Evolutionary conservation across 2,888 invertebrate species (phyloP).

Genomic region (Caenorhabditis sp.): DNA sequence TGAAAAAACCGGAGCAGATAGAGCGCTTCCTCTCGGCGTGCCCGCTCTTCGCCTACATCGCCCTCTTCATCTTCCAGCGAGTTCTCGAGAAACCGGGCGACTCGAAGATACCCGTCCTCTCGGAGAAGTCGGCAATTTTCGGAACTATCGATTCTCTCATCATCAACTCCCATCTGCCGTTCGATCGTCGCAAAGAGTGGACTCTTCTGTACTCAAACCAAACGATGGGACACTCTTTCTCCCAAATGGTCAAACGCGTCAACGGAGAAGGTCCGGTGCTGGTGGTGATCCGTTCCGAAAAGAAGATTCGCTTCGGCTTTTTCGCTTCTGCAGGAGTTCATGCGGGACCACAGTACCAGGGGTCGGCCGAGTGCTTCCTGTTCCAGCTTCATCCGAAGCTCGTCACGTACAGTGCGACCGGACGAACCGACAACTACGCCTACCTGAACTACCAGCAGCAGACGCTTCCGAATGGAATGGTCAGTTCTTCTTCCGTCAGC

Average conservation of each 20-base stretch:
- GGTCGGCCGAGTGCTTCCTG: slow-evolving; percentile 86
- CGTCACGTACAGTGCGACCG: slow-evolving; percentile 86
- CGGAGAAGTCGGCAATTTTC: slow-evolving; percentile 17
- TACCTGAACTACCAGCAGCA: slow-evolving; percentile 93
- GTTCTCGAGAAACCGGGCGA: slow-evolving; percentile 18
- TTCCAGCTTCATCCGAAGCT: slow-evolving; percentile 88
- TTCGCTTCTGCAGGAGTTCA: slow-evolving; percentile 84
- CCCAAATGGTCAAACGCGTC: slow-evolving; percentile 62
- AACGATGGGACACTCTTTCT: slow-evolving; percentile 68
- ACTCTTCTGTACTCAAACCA: slow-evolving; percentile 63
- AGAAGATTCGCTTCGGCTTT: slow-evolving; percentile 93
- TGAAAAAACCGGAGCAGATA: neutral
- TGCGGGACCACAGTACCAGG: slow-evolving; percentile 65
- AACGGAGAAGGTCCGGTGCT: slow-evolving; percentile 82
- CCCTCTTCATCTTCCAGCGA: slow-evolving; percentile 17
- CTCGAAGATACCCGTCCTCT: slow-evolving; percentile 15
- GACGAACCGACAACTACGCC: slow-evolving; percentile 91
- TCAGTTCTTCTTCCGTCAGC: slow-evolving; percentile 62
- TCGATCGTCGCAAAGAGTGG: slow-evolving; percentile 67
- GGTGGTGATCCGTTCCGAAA: slow-evolving; percentile 87
- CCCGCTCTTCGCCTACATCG: slow-evolving; percentile 15
- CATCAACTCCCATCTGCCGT: slow-evolving; percentile 62
- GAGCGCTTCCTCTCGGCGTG: slow-evolving; percentile 19
- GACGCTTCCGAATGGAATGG: slow-evolving; percentile 93
- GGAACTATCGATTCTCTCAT: slow-evolving; percentile 36